phyloP scores from a whole-genome alignment of 2,888 invertebrate species.

The Lepidonotus clava region DNA sequence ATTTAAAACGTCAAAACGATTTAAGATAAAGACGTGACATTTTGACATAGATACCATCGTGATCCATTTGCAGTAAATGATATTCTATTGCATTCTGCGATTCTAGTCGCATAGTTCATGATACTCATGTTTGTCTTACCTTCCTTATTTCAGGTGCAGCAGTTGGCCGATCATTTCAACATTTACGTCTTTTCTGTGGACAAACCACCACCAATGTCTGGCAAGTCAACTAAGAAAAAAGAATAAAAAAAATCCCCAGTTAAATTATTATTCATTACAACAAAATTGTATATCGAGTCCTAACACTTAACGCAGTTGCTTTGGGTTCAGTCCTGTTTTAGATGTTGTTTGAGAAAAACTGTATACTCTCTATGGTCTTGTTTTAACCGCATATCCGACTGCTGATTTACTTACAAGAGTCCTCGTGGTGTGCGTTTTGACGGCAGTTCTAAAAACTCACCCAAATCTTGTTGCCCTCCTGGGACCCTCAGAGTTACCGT shows the following conservation, averaged over 20 bases:
- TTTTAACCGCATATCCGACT: neutral
- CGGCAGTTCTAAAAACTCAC: too few relatives aligned
- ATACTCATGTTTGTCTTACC: too few relatives aligned
- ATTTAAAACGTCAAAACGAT: too few relatives aligned
- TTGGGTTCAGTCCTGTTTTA: neutral
- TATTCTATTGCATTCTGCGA: too few relatives aligned
- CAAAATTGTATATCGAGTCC: neutral
- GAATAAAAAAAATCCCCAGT: neutral
- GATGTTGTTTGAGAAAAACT: too few relatives aligned
- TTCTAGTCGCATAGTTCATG: too few relatives aligned
- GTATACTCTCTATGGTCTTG: too few relatives aligned
- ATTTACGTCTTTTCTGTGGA: constrained; percentile 64
- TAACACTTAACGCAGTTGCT: neutral
- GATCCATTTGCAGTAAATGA: too few relatives aligned
- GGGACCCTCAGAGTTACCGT: too few relatives aligned
- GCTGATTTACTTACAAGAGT: constrained; percentile 15
- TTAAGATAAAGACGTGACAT: too few relatives aligned
- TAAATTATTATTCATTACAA: neutral
- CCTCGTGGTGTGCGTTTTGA: neutral
- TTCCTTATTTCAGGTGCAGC: constrained; percentile 64
- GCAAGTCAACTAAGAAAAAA: neutral
- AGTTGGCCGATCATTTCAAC: constrained; percentile 66
- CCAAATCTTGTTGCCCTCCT: too few relatives aligned
- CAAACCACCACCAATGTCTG: constrained; percentile 54
- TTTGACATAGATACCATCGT: too few relatives aligned